phyloP scores from a whole-genome alignment of 2,888 invertebrate species.

The Eurois occulta region DNA sequence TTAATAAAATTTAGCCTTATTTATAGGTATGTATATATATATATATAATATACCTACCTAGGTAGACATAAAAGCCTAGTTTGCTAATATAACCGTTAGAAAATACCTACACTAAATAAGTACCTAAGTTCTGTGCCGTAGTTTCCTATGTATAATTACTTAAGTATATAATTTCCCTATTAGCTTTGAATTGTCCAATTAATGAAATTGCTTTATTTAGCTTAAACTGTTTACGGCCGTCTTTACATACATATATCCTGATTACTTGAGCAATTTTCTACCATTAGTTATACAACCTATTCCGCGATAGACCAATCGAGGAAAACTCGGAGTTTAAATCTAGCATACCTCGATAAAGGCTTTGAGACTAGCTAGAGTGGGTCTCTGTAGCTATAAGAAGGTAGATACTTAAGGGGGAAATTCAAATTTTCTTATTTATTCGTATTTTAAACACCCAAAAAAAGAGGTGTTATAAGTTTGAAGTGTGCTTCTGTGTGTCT shows the following conservation, averaged over 20 bases:
- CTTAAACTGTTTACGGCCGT: slow-evolving; percentile 15
- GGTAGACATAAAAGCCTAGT: background rate
- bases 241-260: slow-evolving; percentile 1
- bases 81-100: background rate
- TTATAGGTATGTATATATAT: too few species aligned
- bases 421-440: too few species aligned
- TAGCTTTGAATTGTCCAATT: slow-evolving; percentile 9
- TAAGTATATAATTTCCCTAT: background rate
- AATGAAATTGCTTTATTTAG: slow-evolving; percentile 25
- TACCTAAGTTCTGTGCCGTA: background rate
- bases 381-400: background rate
- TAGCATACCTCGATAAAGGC: background rate
- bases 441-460: too few species aligned
- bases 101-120: background rate
- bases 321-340: background rate
- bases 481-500: too few species aligned
- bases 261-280: slow-evolving; percentile 11
- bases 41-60: background rate
- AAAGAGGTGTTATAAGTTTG: too few species aligned
- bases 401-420: background rate
- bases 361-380: background rate
- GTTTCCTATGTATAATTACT: background rate
- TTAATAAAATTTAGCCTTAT: background rate
- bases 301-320: background rate
- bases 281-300: background rate